phyloP scores from a whole-genome alignment of 2,797 vertebrate species.

The Lagocephalus sceleratus region DNA sequence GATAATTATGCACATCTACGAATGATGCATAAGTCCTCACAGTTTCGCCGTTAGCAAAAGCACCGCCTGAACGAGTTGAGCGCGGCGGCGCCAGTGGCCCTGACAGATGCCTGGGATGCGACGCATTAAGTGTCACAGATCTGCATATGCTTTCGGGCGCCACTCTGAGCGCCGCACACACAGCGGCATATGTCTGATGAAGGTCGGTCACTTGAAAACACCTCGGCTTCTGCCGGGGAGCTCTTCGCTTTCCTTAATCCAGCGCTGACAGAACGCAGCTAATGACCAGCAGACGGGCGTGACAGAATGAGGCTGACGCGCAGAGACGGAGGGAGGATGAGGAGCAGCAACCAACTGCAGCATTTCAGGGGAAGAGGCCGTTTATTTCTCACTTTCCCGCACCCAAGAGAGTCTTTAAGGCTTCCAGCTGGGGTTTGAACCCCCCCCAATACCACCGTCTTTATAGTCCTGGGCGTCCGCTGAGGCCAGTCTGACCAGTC shows the following conservation, averaged over 20 bases:
- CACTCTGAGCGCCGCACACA: constrained; percentile 32
- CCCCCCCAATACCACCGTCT: too few species aligned
- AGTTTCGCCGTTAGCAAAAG: constrained; percentile 15
- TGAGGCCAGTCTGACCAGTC: too few species aligned
- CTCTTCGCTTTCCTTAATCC: constrained; percentile 42
- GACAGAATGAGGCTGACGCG: constrained; percentile 53
- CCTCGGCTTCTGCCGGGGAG: constrained; percentile 32
- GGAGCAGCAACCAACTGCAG: constrained; percentile 26
- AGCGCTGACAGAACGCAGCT: constrained; percentile 41
- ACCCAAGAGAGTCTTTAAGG: constrained; percentile 43
- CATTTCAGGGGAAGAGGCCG: neutral
- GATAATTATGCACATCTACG: too few species aligned
- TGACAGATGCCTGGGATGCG: constrained; percentile 59
- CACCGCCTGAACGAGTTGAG: constrained; percentile 15
- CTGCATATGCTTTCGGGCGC: constrained; percentile 59
- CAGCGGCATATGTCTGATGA: constrained; percentile 60
- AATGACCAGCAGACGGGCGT: constrained; percentile 54
- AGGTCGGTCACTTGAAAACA: constrained; percentile 63
- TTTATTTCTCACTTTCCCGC: constrained; percentile 15
- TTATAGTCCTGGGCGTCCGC: too few species aligned
- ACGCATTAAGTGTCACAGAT: constrained; percentile 61
- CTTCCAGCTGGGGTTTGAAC: constrained; percentile 60
- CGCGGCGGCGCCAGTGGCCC: constrained; percentile 40
- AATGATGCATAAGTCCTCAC: too few species aligned
- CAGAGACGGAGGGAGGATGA: constrained; percentile 23